These are phyloP conservation scores for Alca torda DNA, from an alignment of 2,797 vertebrate species.

Conservation along the genomic window DNA sequence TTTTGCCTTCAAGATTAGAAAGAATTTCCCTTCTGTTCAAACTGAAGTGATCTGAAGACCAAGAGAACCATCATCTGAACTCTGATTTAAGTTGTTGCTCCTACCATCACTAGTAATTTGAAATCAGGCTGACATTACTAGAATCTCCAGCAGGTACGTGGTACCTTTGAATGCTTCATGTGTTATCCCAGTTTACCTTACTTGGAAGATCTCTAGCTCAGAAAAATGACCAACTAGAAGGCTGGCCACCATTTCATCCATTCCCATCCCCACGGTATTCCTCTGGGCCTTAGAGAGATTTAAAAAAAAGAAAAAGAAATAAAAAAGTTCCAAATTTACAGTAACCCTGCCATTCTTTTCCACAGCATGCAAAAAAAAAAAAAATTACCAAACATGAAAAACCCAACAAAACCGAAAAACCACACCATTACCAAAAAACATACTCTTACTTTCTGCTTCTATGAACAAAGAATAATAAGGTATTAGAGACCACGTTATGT, in stretches of 20 bases:
- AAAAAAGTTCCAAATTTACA: not conserved
- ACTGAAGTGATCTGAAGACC: not conserved
- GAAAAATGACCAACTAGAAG: not conserved
- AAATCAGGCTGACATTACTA: not conserved
- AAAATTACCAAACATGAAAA: not conserved
- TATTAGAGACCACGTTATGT: accelerated
- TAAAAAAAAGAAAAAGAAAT: not conserved
- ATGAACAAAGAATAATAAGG: not conserved
- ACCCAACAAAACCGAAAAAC: not conserved
- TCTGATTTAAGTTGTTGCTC: not conserved
- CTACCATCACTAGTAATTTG: not conserved
- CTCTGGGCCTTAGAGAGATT: not conserved
- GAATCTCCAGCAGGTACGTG: not conserved
- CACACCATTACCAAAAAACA: not conserved
- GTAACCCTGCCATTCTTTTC: not conserved
- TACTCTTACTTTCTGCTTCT: not conserved
- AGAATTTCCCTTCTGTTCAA: not conserved
- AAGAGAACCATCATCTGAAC: not conserved
- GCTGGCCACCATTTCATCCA: not conserved
- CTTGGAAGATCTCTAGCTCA: not conserved
- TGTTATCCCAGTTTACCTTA: not conserved
- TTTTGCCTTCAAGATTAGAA: not conserved
- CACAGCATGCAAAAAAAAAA: not conserved
- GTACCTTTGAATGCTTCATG: not conserved
- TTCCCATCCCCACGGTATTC: not conserved